Conservation (phyloP, 2,888 invertebrate species). For the Agrenia bidenticulata region DNA sequence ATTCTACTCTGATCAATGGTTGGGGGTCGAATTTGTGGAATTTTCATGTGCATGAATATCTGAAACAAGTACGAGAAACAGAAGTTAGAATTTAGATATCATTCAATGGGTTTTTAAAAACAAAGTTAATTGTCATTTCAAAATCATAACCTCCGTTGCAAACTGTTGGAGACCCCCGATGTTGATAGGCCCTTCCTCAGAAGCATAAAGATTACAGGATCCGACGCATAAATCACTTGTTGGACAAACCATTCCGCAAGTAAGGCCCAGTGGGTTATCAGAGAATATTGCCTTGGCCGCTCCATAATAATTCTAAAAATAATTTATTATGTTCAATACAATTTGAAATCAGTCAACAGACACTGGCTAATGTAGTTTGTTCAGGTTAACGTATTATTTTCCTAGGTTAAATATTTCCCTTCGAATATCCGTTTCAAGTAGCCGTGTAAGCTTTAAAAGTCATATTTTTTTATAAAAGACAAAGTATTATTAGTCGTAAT, state of each 20-base stretch:
- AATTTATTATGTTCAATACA: too few species aligned
- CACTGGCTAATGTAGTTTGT: too few species aligned
- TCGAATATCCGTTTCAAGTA: too few species aligned
- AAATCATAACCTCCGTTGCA: conserved; percentile 76
- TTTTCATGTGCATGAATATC: conserved; percentile 91
- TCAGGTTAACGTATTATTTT: too few species aligned
- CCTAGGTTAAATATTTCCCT: too few species aligned
- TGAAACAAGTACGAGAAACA: conserved; percentile 56
- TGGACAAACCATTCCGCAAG: conserved; percentile 86
- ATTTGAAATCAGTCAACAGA: too few species aligned
- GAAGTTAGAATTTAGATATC: conserved; percentile 1
- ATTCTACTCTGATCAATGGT: conserved; percentile 57
- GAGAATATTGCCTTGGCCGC: conserved; percentile 94
- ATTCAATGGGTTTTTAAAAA: too few species aligned
- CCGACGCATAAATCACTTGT: conserved; percentile 98
- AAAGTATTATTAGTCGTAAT: too few species aligned
- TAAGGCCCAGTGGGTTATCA: conserved; percentile 93
- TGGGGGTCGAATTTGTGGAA: conserved; percentile 82
- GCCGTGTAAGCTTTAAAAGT: too few species aligned
- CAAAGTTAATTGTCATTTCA: neutral
- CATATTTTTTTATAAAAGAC: too few species aligned
- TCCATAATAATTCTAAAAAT: conserved; percentile 88
- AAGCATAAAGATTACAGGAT: conserved; percentile 92
- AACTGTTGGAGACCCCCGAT: conserved; percentile 98
- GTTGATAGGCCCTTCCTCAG: conserved; percentile 97